These are phyloP conservation scores for Brachionus asplanchnoidis DNA, from an alignment of 1,140 invertebrate species.

Conservation along the genomic window DNA sequence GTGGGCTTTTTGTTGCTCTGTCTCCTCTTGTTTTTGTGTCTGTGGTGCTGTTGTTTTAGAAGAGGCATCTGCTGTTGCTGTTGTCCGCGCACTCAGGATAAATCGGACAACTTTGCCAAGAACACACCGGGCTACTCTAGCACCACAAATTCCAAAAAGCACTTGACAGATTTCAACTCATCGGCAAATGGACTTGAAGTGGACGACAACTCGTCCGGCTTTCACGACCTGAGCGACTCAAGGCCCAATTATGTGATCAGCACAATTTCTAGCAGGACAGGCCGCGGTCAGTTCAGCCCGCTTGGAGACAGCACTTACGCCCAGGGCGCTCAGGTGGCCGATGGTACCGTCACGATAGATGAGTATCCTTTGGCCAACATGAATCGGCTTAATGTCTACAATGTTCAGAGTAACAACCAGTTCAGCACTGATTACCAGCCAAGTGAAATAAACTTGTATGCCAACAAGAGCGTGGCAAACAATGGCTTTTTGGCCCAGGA, in stretches of 20 bases:
- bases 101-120: background rate
- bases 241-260: slow-evolving; percentile 29
- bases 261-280: slow-evolving; percentile 7
- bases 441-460: background rate
- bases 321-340: background rate
- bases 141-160: slow-evolving; percentile 16
- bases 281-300: background rate
- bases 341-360: background rate
- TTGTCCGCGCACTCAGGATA: background rate
- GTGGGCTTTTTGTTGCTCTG: background rate
- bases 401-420: background rate
- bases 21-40: background rate
- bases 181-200: background rate
- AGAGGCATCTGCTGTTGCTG: slow-evolving; percentile 1
- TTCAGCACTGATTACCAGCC: background rate
- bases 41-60: slow-evolving; percentile 20
- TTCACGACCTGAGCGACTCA: slow-evolving; percentile 3
- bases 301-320: background rate
- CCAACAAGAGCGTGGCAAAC: background rate
- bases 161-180: background rate
- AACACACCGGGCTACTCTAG: background rate
- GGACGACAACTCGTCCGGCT: slow-evolving; percentile 29
- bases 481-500: background rate
- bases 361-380: background rate
- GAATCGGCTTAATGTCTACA: background rate